Base-by-base conservation (phyloP, 2,888 invertebrate species). In the Thymelicus acteon region DNA sequence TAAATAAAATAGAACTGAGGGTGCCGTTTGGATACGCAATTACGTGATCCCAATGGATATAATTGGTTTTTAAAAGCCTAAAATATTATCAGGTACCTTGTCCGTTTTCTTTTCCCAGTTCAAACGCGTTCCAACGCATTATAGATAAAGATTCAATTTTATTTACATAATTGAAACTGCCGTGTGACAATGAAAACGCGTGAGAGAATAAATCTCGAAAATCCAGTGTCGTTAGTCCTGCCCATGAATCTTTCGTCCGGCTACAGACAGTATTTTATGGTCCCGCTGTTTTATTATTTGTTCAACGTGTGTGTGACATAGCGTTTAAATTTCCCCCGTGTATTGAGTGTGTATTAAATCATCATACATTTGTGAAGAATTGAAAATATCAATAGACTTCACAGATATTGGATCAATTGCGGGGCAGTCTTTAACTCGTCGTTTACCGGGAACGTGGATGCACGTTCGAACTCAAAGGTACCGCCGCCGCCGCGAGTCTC, bases 181-280 rank as follows among this genome's bases (percentile, higher is more conserved):
- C 63, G 63, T 54, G 40, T 40, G 48, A 19, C 64, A 66, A 58
- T 48, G 66, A 37, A 58, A 47, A 58, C 58, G 48, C 37, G n/a
- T 7, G 6, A 12, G 12, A 37, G 66, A 58, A 66, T 66, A 66
- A 66, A 66, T 66, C 66, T 66, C 60, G 66, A 58, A 66, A 66
- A 66, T 58, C 66, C 66, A 58, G 58, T 66, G 66, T 66, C 66
- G 66, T 66, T 66, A 58, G 66, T 66, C 66, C 19, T 52, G 49
- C 64, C 66, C 66, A 58, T 66, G 66, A 66, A 66, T 66, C 66
- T 58, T 58, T 66, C 58, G 66, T 47, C 44, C 58, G 57, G 40
- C 63, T 66, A 47, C 66, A 24, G 66, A 44, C 65, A 65, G 65
- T 65, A 44, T 66, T 58, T 66, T 58, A 66, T 37, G 48, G 66